phyloP scores from a whole-genome alignment of 2,113 vertebrate species.

The Scomber japonicus region DNA sequence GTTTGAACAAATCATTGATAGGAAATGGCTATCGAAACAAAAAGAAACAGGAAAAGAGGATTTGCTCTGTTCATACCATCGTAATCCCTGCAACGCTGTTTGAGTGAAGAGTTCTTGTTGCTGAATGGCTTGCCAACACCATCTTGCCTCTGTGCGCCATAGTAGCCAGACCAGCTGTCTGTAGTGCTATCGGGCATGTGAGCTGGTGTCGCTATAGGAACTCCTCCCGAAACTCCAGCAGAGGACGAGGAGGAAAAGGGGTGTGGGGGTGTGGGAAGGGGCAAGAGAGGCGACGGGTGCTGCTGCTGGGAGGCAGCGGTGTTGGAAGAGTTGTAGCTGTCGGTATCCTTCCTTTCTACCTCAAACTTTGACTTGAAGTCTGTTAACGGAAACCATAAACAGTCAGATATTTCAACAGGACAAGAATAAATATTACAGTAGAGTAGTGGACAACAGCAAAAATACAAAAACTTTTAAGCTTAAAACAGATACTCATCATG shows the following conservation, averaged over 20 bases:
- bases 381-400: slow-evolving; percentile 37
- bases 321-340: slow-evolving; percentile 87
- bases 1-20: background rate
- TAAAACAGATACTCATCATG: background rate
- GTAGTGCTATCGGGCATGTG: slow-evolving; percentile 96
- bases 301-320: slow-evolving; percentile 76
- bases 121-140: slow-evolving; percentile 86
- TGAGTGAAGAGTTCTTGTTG: slow-evolving; percentile 88
- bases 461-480: background rate
- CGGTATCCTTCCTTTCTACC: slow-evolving; percentile 88
- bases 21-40: background rate
- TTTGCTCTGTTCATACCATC: slow-evolving; percentile 87
- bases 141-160: slow-evolving; percentile 88
- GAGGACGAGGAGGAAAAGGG: slow-evolving; percentile 69
- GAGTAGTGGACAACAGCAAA: background rate
- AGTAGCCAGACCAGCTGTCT: slow-evolving; percentile 97
- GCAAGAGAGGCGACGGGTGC: slow-evolving; percentile 72
- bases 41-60: background rate
- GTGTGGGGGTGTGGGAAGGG: slow-evolving; percentile 82
- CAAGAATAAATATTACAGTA: background rate
- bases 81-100: slow-evolving; percentile 97
- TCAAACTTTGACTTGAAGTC: slow-evolving; percentile 88
- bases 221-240: slow-evolving; percentile 86
- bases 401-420: background rate
- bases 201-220: slow-evolving; percentile 89